Conservation (phyloP, 1,140 invertebrate species). For the Drosophila pseudoobscura region DNA sequence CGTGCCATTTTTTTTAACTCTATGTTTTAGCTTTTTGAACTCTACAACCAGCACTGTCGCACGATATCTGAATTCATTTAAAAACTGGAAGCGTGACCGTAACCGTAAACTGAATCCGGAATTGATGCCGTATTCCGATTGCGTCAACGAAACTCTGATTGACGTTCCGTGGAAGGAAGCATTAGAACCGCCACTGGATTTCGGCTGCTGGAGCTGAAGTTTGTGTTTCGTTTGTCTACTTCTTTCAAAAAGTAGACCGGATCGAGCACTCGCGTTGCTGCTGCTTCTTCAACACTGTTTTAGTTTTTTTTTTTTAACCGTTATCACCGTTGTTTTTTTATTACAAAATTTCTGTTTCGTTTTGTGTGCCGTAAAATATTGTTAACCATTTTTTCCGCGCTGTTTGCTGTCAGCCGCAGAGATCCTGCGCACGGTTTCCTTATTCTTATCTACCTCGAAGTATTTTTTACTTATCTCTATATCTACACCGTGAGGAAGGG, state of each 20-base stretch:
- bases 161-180: constrained; percentile 21
- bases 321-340: constrained; percentile 52
- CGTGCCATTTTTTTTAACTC: constrained; percentile 17
- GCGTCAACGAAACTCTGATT: constrained; percentile 34
- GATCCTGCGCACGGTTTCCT: constrained; percentile 72
- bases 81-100: constrained; percentile 18
- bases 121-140: constrained; percentile 35
- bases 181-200: neutral
- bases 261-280: constrained; percentile 35
- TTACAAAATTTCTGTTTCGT: constrained; percentile 64
- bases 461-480: constrained; percentile 53
- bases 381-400: constrained; percentile 72
- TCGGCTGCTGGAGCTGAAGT: constrained; percentile 25
- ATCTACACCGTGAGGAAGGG: constrained; percentile 10
- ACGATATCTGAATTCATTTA: constrained; percentile 4
- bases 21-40: constrained; percentile 1
- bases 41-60: constrained; percentile 2
- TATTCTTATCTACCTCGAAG: constrained; percentile 54
- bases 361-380: constrained; percentile 70
- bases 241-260: constrained; percentile 33
- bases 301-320: constrained; percentile 19
- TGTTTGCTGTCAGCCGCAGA: constrained; percentile 67
- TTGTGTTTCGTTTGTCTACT: constrained; percentile 43
- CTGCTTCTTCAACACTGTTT: constrained; percentile 12
- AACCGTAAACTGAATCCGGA: constrained; percentile 37